Base-by-base conservation (phyloP, 2,888 invertebrate genomes). In the Morpho deidamia region DNA sequence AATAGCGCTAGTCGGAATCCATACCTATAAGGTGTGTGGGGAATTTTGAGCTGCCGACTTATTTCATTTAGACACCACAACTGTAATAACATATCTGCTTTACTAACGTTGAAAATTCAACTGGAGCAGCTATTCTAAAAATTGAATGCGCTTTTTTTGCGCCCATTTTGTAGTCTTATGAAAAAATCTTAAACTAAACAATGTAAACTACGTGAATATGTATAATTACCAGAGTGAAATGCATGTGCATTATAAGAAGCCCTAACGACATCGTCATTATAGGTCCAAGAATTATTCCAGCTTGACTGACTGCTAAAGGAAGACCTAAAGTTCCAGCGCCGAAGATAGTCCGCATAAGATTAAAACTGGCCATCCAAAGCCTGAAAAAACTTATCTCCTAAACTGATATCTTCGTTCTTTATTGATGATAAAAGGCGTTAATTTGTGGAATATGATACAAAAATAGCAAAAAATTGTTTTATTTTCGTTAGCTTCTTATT, bases 331-430 rank as follows among this genome's bases (percentile, higher is more conserved):
- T 65, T 1, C 83, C 83, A 1, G 80, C 71, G 0, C 83, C 81
- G 32, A 73, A 71, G 5, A 70, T 55, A 0, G 71, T 66, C 44
- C 81, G 69, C 1, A 83, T 11, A 2, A 83, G 34, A 57, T 80
- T 79, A 56, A 82, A 76, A 58, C 80, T 80, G 7, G 81, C 83
- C 83, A 83, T 81, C 74, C 72, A 75, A 53, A 69, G 46, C 51
- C 83, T 82, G 61, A 0, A 60, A 41, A 44, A n/a, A n/a, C n/a
- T n/a, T n/a, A n/a, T n/a, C n/a, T n/a, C n/a, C n/a, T n/a, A n/a
- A n/a, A n/a, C n/a, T n/a, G n/a, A n/a, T n/a, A n/a, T n/a, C n/a
- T n/a, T n/a, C n/a, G n/a, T n/a, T n/a, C n/a, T n/a, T n/a, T n/a
- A n/a, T n/a, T n/a, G n/a, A n/a, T n/a, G n/a, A n/a, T n/a, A n/a